A percentile compares a stretch with the other conserved stretches of the same genome.
phyloP scores from a whole-genome alignment of 2,888 invertebrate species.

The Chloroclystis v-ata region DNA sequence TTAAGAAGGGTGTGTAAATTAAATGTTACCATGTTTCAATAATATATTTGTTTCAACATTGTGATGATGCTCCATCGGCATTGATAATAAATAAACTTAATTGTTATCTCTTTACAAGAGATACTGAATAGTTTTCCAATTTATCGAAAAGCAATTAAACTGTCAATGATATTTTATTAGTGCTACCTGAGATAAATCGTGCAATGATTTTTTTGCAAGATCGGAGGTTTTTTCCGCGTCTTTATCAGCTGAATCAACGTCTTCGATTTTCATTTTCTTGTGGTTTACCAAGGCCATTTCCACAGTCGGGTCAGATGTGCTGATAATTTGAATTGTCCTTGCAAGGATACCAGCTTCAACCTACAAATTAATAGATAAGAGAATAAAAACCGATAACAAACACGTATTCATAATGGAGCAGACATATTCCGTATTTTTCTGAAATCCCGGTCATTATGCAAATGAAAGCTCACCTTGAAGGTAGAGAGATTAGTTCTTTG shows the following conservation, averaged over 20 bases:
- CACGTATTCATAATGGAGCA: neutral
- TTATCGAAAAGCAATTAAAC: slow-evolving; percentile 14
- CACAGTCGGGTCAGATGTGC: slow-evolving; percentile 74
- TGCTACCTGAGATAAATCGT: slow-evolving; percentile 69
- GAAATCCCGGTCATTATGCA: slow-evolving; percentile 18
- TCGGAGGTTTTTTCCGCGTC: slow-evolving; percentile 54
- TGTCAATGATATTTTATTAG: slow-evolving; percentile 2
- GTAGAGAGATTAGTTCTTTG: slow-evolving; percentile 86
- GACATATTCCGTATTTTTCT: slow-evolving; percentile 11
- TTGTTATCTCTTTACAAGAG: no score
- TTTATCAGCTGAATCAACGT: slow-evolving; percentile 79
- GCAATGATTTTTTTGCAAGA: slow-evolving; percentile 62
- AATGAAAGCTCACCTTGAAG: slow-evolving; percentile 68
- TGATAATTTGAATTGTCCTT: slow-evolving; percentile 86
- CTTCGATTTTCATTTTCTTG: slow-evolving; percentile 68
- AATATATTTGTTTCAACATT: no score
- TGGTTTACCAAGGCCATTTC: slow-evolving; percentile 73
- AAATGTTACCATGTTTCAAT: neutral
- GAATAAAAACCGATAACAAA: neutral
- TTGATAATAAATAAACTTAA: no score
- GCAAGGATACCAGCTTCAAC: slow-evolving; percentile 87
- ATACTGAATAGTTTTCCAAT: slow-evolving; percentile 11
- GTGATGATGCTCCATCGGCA: no score
- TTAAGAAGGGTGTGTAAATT: neutral
- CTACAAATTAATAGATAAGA: slow-evolving; percentile 33